Percentiles rank a stretch among this genome's conserved stretches.
Evolutionary conservation across 92 coral and sea anemone genomes (phyloP).

Genomic region (Muricea muricata): DNA sequence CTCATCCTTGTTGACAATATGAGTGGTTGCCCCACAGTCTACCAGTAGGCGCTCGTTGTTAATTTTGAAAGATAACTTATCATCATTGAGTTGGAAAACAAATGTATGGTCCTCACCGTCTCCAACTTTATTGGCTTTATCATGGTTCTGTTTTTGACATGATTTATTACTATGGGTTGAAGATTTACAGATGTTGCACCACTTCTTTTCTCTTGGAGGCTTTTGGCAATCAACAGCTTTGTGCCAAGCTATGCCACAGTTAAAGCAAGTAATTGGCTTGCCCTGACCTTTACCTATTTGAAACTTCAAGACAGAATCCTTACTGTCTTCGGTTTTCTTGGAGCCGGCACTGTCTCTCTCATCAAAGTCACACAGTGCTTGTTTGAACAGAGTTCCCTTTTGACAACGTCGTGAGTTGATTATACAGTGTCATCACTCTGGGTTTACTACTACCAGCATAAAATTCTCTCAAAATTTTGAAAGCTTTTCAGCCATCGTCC

Average conservation of each 20-base stretch:
- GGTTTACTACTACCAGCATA: no score
- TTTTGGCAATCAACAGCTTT: not conserved
- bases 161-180: not conserved
- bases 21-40: slow-evolving; percentile 52
- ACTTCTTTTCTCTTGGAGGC: not conserved
- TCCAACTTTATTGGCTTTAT: not conserved
- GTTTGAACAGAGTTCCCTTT: no score
- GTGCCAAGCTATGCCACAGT: slow-evolving; percentile 35
- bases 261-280: slow-evolving; percentile 15
- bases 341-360: not conserved
- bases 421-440: no score
- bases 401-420: no score
- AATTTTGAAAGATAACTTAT: not conserved
- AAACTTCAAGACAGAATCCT: not conserved
- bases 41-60: slow-evolving; percentile 26
- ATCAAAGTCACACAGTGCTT: slow-evolving; percentile 28
- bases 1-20: no score
- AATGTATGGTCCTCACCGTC: slow-evolving; percentile 13
- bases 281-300: not conserved
- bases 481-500: no score
- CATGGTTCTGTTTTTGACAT: slow-evolving; percentile 12
- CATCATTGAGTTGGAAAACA: slow-evolving; percentile 27
- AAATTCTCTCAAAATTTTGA: no score
- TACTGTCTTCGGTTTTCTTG: slow-evolving; percentile 26
- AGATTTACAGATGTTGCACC: slow-evolving; percentile 23